Percentiles rank a stretch among this genome's conserved stretches.
Evolutionary conservation across 2,797 vertebrate species (phyloP).

Genomic region (Sorex maritimensis): DNA sequence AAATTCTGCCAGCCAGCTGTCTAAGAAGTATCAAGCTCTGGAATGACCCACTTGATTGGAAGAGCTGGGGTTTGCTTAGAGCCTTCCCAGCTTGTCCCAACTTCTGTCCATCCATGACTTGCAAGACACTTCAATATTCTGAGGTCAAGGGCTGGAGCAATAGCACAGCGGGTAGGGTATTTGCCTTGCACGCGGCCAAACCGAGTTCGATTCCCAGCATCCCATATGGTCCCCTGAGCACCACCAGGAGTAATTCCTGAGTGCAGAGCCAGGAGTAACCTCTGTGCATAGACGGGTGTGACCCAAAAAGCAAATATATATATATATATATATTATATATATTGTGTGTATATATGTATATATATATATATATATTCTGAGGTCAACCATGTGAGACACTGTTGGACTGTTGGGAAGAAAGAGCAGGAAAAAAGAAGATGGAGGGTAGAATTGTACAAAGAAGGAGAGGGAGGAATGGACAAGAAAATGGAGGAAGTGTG

Average conservation of each 20-base stretch:
- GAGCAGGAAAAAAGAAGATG: not conserved
- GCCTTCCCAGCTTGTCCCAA: accelerated
- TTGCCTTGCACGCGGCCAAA: no score
- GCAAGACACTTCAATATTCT: not conserved
- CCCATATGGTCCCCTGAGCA: no score
- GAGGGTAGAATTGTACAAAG: not conserved
- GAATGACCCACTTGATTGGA: not conserved
- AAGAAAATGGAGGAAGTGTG: not conserved
- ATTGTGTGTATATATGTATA: no score
- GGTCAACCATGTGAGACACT: not conserved
- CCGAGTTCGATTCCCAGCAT: no score
- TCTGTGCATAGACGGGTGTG: no score
- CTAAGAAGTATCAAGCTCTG: not conserved
- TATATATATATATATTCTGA: not conserved
- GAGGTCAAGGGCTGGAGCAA: not conserved
- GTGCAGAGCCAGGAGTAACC: no score
- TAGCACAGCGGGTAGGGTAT: no score
- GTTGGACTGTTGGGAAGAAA: not conserved
- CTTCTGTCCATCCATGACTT: not conserved
- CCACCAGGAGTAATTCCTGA: no score
- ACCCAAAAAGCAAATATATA: no score
- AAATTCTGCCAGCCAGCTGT: not conserved
- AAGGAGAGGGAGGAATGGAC: not conserved
- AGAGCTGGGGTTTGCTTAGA: not conserved
- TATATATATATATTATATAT: no score